phyloP scores from a whole-genome alignment of 2,113 vertebrate genomes.

The Holacanthus passer region DNA sequence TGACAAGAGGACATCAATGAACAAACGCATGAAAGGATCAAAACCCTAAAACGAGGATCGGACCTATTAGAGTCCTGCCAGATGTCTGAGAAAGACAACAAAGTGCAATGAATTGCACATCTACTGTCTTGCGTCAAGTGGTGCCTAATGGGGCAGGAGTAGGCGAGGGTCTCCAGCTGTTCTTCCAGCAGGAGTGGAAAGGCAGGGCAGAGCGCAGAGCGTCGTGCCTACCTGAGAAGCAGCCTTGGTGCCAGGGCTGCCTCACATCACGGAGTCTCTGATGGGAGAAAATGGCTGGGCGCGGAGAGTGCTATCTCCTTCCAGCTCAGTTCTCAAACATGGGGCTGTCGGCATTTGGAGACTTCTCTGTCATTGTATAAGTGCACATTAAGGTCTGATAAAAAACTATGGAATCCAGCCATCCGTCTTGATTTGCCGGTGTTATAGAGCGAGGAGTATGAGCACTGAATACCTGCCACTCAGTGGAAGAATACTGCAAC shows the following conservation, averaged over 20 bases:
- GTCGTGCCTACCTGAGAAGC: constrained; percentile 56
- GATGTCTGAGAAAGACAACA: constrained; percentile 52
- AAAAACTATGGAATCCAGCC: constrained; percentile 66
- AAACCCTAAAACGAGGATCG: constrained; percentile 12
- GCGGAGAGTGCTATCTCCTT: constrained; percentile 59
- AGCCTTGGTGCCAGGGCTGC: constrained; percentile 51
- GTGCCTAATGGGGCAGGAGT: constrained; percentile 51
- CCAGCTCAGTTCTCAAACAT: constrained; percentile 65
- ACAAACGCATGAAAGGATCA: constrained; percentile 17
- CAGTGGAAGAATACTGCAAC: constrained; percentile 78
- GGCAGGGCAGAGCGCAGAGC: constrained; percentile 43
- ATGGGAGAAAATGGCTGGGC: constrained; percentile 63
- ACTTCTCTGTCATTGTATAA: constrained; percentile 74
- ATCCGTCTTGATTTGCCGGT: constrained; percentile 79
- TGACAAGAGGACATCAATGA: constrained; percentile 41
- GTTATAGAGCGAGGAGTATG: constrained; percentile 48
- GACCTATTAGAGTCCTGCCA: constrained; percentile 36
- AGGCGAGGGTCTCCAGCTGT: constrained; percentile 62
- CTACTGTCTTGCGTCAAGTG: constrained; percentile 56
- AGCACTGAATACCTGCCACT: constrained; percentile 76
- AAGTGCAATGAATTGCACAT: constrained; percentile 30
- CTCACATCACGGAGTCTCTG: constrained; percentile 65
- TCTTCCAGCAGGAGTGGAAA: constrained; percentile 53
- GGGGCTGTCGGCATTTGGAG: constrained; percentile 57
- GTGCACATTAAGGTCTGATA: constrained; percentile 78